Evolutionary conservation across 2,113 vertebrate species (phyloP), one percentile per base, ranked within the genome.

Genomic region (Dolichotis patagonum): DNA sequence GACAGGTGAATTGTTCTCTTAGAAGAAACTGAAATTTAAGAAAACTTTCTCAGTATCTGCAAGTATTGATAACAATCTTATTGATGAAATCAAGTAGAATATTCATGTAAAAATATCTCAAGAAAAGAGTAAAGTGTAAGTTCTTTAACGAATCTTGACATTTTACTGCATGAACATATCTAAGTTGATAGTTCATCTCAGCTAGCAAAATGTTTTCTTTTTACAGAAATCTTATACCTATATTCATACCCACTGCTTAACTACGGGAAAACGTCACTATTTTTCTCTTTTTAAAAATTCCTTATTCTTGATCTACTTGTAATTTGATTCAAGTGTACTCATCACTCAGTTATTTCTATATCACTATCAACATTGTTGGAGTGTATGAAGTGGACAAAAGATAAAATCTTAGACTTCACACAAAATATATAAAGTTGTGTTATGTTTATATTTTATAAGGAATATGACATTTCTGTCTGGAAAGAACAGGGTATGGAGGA

Each of bases 261-360:
- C 11, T 46, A 56, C 28, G 2, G 30, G 26, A 69, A 88, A 65
- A 35, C 1, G 3, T 9, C 14, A 92, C 30, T 6, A n/a, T 73
- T 14, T 85, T 85, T 92, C 43, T 89, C 9, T 56, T 71, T 91
- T 46, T 7, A 30, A 89, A 95, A 71, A 46, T 5, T 89, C 82
- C 84, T n/a, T 67, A 81, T 52, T n/a, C 71, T 63, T 91, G n/a
- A 32, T 54, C 81, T 94, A 73, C 81, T 97, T 94, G 60, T 24
- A 77, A 84, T 84, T 84, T 84, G 9, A 58, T 69, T 93, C 32
- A 49, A 84, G 19, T 62, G 0, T 65, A 73, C 82, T 89, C 5
- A 63, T 43, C n/a, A 67, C 7, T 81, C 49, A 54, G 6, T 73
- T 86, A 75, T 80, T 26, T 94, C 35, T 58, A 63, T 3, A 67